Evolutionary conservation across 2,113 vertebrate species (phyloP).

Genomic region (Sebastes schlegelii): DNA sequence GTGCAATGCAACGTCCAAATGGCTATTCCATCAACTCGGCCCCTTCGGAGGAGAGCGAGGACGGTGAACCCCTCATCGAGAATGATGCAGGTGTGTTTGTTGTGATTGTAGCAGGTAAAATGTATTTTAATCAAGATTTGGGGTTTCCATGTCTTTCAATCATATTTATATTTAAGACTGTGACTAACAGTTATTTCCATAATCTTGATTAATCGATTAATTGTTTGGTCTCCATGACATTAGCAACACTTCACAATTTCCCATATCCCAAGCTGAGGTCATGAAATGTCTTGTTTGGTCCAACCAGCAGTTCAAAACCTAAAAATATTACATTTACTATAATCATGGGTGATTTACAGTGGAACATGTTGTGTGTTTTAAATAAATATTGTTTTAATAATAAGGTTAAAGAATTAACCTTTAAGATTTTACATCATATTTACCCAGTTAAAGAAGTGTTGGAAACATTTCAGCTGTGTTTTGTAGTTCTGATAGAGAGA

Average conservation of each 20-base stretch:
- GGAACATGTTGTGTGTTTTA: too few species aligned
- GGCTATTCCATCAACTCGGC: conserved; percentile 73
- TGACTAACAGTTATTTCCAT: background rate
- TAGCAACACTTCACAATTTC: too few species aligned
- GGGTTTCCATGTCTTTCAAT: background rate
- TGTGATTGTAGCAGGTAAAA: too few species aligned
- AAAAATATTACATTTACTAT: background rate
- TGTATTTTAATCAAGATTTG: background rate
- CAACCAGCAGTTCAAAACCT: background rate
- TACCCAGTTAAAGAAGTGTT: too few species aligned
- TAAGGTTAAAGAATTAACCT: too few species aligned
- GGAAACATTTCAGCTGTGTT: too few species aligned
- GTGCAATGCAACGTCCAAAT: conserved; percentile 65
- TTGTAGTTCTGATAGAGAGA: too few species aligned
- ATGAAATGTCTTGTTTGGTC: background rate
- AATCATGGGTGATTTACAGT: too few species aligned
- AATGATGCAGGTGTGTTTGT: conserved; percentile 39
- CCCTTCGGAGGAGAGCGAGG: conserved; percentile 53
- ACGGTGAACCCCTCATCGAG: conserved; percentile 69
- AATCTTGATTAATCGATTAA: too few species aligned
- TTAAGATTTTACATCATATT: too few species aligned
- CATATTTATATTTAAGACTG: background rate
- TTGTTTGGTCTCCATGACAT: too few species aligned
- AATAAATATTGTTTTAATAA: too few species aligned
- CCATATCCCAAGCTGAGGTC: background rate